Base-by-base conservation (phyloP, 2,888 invertebrate genomes). In the Ennomos fuscantarius region DNA sequence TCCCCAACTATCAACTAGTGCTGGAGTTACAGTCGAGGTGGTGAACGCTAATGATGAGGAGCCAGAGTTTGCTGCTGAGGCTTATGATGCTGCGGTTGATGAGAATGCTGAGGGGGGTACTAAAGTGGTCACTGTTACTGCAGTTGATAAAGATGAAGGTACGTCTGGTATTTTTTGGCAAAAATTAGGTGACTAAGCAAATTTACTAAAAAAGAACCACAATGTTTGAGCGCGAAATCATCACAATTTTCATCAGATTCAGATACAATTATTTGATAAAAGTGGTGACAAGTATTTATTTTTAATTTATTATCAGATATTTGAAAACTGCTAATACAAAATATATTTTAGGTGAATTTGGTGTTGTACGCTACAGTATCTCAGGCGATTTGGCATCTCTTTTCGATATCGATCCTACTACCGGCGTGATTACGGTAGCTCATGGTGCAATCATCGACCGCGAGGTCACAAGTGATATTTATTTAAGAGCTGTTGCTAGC, bases 11-110 rank as follows among this genome's bases (percentile, higher is more conserved):
- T 96, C 96, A 3, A 93, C 97, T 0, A 93, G 95, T 0, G 97
- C 98, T 0, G 93, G 94, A 8, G 95, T 99, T 0, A 93, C 93
- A 8, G 96, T 98, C 0, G 94, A 94, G 8, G 93, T 99, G 1
- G 90, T 95, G 34, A 98, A 98, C 78, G 94, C 97, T 0, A 98
- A 99, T 72, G 98, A 98, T 73, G 97, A 97, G 76, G 95, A 95
- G 76, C 98, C 98, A 0, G 91, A 93, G 45, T 98, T 98, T 81
- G 92, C 93, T 0, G 93, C 94, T 60, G 85, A 87, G 12, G 85
- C 88, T 8, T 98, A 98, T 76, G 94, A 94, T 52, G 95, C 95
- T 0, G 93, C 93, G 0, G 93, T 98, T 1, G 89, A 94, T 0
- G 98, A 98, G 82, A 97, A 97, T 76, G 93, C 96, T 0, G 93